These are phyloP conservation scores for Arnoldichthys spilopterus DNA, from an alignment of 2,797 vertebrate genomes.

Conservation along the genomic window DNA sequence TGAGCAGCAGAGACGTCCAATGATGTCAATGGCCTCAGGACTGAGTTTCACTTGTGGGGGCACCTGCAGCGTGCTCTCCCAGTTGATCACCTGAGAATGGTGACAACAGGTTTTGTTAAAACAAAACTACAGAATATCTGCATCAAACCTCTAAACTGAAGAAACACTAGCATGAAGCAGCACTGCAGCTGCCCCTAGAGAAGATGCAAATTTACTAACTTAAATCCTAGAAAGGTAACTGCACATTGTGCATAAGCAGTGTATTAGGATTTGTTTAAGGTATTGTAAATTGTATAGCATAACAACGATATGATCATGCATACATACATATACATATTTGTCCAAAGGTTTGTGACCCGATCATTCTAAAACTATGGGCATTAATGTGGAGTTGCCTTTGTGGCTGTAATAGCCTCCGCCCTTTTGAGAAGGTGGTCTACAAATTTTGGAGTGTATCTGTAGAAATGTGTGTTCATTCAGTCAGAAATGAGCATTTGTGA, in stretches of 20 bases:
- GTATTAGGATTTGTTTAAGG: not conserved
- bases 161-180: too few species aligned
- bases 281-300: too few species aligned
- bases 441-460: too few species aligned
- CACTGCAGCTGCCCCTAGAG: not conserved
- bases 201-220: not conserved
- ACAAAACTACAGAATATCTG: not conserved
- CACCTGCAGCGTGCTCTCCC: conserved; percentile 96
- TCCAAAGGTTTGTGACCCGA: too few species aligned
- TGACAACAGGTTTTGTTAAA: not conserved
- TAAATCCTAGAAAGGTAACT: not conserved
- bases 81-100: conserved; percentile 90
- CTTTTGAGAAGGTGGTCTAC: too few species aligned
- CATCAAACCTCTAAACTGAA: not conserved
- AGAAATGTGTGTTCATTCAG: too few species aligned
- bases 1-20: conserved; percentile 91
- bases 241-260: not conserved
- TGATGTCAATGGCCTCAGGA: conserved; percentile 91
- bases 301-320: too few species aligned
- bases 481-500: too few species aligned
- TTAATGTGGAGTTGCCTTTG: too few species aligned
- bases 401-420: too few species aligned
- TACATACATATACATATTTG: too few species aligned
- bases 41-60: conserved; percentile 94
- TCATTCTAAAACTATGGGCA: too few species aligned